Percentiles rank a stretch among this genome's conserved stretches.
These are phyloP conservation scores for Eudasyphora cyanicolor DNA, from an alignment of 2,888 invertebrate species.

Conservation along the genomic window DNA sequence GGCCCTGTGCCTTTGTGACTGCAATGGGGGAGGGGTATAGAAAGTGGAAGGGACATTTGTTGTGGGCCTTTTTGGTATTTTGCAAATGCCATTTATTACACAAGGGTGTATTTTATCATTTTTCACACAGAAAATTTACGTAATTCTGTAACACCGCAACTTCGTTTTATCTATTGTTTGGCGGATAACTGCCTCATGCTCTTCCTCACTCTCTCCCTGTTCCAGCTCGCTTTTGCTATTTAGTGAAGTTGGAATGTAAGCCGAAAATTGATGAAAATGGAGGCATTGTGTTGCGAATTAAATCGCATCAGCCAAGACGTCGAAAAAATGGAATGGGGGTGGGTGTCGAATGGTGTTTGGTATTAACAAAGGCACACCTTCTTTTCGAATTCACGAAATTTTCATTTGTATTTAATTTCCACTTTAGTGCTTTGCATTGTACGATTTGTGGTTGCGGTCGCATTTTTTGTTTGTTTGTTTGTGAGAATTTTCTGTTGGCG, in stretches of 20 bases:
- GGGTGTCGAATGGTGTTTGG: constrained; percentile 6
- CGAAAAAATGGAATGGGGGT: constrained; percentile 8
- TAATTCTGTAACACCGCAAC: constrained; percentile 33
- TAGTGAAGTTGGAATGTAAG: not conserved
- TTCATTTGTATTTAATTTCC: constrained; percentile 58
- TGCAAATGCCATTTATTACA: constrained; percentile 66
- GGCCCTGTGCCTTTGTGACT: not conserved
- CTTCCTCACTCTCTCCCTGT: not conserved
- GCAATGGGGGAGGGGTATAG: not conserved
- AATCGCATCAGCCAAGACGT: not conserved
- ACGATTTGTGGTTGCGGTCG: constrained; percentile 15
- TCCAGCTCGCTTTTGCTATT: not conserved
- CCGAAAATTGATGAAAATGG: not conserved
- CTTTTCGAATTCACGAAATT: not conserved
- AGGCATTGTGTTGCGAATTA: constrained; percentile 19
- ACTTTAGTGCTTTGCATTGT: constrained; percentile 40
- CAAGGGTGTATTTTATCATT: constrained; percentile 69
- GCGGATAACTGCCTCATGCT: not conserved
- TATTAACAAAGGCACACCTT: constrained; percentile 24
- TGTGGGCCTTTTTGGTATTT: constrained; percentile 27
- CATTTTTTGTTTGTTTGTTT: too few species aligned
- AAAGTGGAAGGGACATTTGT: not conserved
- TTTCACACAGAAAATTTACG: constrained; percentile 58
- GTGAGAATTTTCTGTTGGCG: not conserved
- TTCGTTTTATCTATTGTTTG: constrained; percentile 48